Evolutionary conservation across 2,797 vertebrate species (phyloP).

Genomic region (Adelosebastes latens): DNA sequence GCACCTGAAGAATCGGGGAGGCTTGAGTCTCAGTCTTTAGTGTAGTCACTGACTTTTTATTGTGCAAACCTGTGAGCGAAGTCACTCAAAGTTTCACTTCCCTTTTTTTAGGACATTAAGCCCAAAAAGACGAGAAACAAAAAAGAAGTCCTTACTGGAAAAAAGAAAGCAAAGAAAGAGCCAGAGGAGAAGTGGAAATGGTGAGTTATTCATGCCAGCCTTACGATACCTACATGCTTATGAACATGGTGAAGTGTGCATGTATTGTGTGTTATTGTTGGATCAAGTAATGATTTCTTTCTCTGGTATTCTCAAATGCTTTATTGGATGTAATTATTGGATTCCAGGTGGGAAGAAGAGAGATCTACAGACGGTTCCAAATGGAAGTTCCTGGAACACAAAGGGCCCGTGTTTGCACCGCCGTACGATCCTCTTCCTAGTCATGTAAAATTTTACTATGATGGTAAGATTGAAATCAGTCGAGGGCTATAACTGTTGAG

Average conservation of each 20-base stretch:
- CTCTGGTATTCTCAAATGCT: background rate
- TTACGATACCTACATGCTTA: background rate
- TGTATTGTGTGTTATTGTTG: background rate
- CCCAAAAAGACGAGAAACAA: slow-evolving; percentile 92
- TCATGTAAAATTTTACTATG: slow-evolving; percentile 95
- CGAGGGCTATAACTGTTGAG: background rate
- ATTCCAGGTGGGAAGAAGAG: slow-evolving; percentile 96
- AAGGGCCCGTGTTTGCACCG: slow-evolving; percentile 97
- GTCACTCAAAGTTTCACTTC: slow-evolving; percentile 42
- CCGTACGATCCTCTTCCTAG: slow-evolving; percentile 94
- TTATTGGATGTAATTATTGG: slow-evolving; percentile 7
- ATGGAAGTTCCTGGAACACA: slow-evolving; percentile 98
- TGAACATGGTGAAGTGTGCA: background rate
- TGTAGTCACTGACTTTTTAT: background rate
- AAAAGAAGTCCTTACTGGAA: slow-evolving; percentile 86
- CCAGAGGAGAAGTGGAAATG: slow-evolving; percentile 99
- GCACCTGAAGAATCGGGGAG: background rate
- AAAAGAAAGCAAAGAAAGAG: slow-evolving; percentile 96
- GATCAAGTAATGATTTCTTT: background rate
- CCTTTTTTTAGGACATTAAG: slow-evolving; percentile 85
- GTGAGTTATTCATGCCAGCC: slow-evolving; percentile 73
- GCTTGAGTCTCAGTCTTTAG: background rate
- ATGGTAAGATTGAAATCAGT: slow-evolving; percentile 84
- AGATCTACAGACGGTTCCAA: slow-evolving; percentile 94
- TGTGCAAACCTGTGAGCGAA: background rate